Evolutionary conservation across 2,888 invertebrate species (phyloP).

Genomic region (Agonopterix heracliana): DNA sequence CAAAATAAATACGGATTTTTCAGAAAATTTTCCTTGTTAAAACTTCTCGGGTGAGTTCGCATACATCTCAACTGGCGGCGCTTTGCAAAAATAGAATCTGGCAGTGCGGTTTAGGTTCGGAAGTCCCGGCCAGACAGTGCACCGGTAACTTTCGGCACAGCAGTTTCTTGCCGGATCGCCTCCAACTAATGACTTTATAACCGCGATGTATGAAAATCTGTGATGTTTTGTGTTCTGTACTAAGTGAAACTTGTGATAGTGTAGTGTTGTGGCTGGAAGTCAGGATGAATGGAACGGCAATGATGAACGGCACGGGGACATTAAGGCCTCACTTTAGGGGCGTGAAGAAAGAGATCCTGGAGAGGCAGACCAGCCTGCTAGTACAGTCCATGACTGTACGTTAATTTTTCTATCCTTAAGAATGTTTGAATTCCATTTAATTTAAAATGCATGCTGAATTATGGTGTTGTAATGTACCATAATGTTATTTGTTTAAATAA

Average conservation of each 20-base stretch:
- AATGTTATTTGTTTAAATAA: too few relatives aligned
- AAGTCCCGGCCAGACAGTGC: slow-evolving; percentile 62
- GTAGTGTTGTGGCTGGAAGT: background rate
- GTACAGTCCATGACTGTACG: slow-evolving; percentile 90
- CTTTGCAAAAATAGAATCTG: slow-evolving; percentile 75
- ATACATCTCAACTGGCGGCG: slow-evolving; percentile 64
- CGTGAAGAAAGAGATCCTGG: slow-evolving; percentile 84
- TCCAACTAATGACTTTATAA: slow-evolving; percentile 5
- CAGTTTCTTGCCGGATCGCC: slow-evolving; percentile 38
- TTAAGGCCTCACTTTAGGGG: slow-evolving; percentile 84
- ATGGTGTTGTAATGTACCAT: too few relatives aligned
- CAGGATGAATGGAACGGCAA: slow-evolving; percentile 14
- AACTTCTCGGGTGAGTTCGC: slow-evolving; percentile 22
- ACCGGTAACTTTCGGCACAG: slow-evolving; percentile 54
- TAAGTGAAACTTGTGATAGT: slow-evolving; percentile 27
- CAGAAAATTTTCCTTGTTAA: too few relatives aligned
- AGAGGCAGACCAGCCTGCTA: slow-evolving; percentile 82
- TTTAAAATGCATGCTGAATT: background rate
- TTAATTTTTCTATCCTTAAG: slow-evolving; percentile 30
- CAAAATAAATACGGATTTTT: too few relatives aligned
- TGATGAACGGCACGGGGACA: slow-evolving; percentile 74
- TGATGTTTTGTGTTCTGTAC: slow-evolving; percentile 22
- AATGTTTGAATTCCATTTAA: background rate
- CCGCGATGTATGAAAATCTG: background rate
- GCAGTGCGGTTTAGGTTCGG: slow-evolving; percentile 64